Evolutionary conservation across 2,113 vertebrate genomes (phyloP), one percentile per base, ranked within the genome.

Genomic region (Sciurus niger): DNA sequence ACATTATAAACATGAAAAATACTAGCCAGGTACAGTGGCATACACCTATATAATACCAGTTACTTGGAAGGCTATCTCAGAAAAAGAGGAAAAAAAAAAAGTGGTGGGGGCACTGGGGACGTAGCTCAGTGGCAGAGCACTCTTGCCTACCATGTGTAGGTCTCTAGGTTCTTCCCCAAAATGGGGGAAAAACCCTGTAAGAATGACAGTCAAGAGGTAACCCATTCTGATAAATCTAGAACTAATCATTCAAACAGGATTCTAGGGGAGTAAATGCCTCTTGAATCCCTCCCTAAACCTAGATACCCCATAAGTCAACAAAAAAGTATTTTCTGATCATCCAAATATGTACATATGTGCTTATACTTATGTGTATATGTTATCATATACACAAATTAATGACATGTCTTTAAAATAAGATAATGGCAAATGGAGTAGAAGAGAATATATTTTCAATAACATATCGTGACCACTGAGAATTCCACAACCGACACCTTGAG

Each of bases 351-450:
- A 43, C 10, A 34, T 43, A 17, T 85, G 40, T 88, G 30, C 84
- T 84, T 83, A 67, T 43, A 74, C 30, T 83, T 30, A 89, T 58
- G 24, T 3, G 40, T 63, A 30, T 18, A 18, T 76, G 28, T 96
- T 40, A 77, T 3, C 40, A 87, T 40, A 84, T 2, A 83, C 13
- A 84, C 10, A 85, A 6, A 55, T 37, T 74, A 89, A 72, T 68
- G n/a, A 95, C 77, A 63, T 51, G 17, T 48, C 43, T 80, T 90
- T 93, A 80, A 96, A 87, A 89, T 25, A 90, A 74, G 46, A 46
- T 74, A 92, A 89, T 37, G 12, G 40, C 14, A 88, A 80, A 22
- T 3, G 8, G 67, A 25, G 10, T 84, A 2, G 37, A 96, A 77
- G 55, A 34, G 20, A 63, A 86, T 51, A 37, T 20, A 68, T 84